Conservation (phyloP, 2,888 invertebrate species). For the Glyphotaelius pellucidus region DNA sequence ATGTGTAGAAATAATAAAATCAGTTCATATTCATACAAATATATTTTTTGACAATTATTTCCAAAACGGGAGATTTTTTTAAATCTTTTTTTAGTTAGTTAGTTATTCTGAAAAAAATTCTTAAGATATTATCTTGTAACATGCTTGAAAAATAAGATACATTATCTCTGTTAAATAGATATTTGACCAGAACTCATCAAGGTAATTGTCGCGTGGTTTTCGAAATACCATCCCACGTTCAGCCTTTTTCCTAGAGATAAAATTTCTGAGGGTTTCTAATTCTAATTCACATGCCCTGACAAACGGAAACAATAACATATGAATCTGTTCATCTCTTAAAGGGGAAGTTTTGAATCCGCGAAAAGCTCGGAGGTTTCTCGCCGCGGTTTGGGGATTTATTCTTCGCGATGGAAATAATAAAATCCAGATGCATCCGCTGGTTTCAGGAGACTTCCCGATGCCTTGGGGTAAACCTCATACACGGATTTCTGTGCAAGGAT, state of each 20-base stretch:
- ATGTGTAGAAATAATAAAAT: too few species aligned
- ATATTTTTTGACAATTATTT: too few species aligned
- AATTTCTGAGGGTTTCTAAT: background rate
- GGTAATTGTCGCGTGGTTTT: too few species aligned
- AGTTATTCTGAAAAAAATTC: too few species aligned
- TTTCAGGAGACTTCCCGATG: conserved; percentile 55
- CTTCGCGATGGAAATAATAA: conserved; percentile 57
- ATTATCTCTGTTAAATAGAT: too few species aligned
- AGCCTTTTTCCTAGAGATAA: background rate
- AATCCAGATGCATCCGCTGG: conserved; percentile 55
- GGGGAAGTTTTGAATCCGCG: conserved; percentile 41
- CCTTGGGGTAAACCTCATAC: conserved; percentile 56
- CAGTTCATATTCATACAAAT: too few species aligned
- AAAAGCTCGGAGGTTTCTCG: conserved; percentile 32
- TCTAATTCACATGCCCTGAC: background rate
- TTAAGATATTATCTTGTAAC: too few species aligned
- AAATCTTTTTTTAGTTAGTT: too few species aligned
- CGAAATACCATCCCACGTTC: too few species aligned
- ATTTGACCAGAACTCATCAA: too few species aligned
- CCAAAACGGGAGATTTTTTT: too few species aligned
- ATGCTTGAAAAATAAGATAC: too few species aligned
- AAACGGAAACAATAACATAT: conserved; percentile 46
- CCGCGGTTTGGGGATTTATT: conserved; percentile 46
- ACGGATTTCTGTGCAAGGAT: conserved; percentile 54
- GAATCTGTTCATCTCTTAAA: conserved; percentile 20